Conservation (phyloP, 2,797 vertebrate genomes). For the Pangasius sanitwongsei region DNA sequence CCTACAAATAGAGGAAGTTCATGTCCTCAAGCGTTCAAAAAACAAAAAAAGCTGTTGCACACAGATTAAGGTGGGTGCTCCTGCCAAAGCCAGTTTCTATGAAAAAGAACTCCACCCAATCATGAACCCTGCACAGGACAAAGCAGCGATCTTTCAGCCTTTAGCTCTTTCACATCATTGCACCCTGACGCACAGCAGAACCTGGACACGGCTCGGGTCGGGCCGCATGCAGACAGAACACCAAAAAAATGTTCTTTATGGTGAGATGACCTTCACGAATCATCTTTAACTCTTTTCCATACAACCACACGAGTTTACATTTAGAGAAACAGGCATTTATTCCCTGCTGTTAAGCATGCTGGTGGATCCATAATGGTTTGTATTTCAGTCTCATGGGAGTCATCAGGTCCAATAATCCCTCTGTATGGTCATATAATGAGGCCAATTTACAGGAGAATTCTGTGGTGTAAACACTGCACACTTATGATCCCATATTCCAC, state of each 20-base stretch:
- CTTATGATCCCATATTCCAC: neutral
- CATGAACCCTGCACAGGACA: neutral
- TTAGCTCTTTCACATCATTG: neutral
- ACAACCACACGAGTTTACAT: neutral
- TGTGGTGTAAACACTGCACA: neutral
- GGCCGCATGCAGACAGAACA: neutral
- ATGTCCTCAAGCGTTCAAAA: constrained; percentile 14
- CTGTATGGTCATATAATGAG: neutral
- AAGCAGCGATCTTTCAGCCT: neutral
- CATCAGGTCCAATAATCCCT: neutral
- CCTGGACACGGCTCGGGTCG: neutral
- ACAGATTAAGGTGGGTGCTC: neutral
- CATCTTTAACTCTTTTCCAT: neutral
- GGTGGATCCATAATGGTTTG: neutral
- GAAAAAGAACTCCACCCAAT: neutral
- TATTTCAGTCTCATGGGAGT: neutral
- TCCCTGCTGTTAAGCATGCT: neutral
- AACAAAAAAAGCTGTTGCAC: constrained; percentile 18
- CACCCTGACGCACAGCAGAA: neutral
- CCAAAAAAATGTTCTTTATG: neutral
- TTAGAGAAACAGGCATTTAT: neutral
- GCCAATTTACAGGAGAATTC: neutral
- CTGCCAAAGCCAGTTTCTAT: neutral
- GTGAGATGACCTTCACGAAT: neutral
- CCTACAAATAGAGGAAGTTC: constrained; percentile 49